phyloP scores from a whole-genome alignment of 92 coral and sea anemone genomes.

The Palythoa grandiflora region DNA sequence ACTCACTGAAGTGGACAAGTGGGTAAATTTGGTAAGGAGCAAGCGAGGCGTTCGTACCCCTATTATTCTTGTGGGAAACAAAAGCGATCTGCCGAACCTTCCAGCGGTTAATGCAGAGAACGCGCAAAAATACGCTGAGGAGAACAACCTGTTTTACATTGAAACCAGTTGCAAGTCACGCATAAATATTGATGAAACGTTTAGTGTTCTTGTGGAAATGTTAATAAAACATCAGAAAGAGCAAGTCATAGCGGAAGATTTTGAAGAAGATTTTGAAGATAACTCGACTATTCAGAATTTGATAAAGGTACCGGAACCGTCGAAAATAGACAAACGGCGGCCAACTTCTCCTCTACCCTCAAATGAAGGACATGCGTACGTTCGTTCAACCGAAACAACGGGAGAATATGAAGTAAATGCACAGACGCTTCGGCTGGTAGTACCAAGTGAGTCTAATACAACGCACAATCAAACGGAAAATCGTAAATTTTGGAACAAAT shows the following conservation, averaged over 20 bases:
- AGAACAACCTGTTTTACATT: conserved; percentile 63
- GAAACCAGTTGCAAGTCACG: conserved; percentile 79
- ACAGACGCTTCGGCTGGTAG: background rate
- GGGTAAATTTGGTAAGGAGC: conserved; percentile 70
- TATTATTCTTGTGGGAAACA: conserved; percentile 84
- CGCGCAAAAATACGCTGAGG: conserved; percentile 11
- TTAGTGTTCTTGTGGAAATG: conserved; percentile 63
- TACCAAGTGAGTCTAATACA: background rate
- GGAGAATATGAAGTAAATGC: background rate
- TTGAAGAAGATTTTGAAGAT: background rate
- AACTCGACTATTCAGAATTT: background rate
- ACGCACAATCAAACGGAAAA: background rate
- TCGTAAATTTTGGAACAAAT: background rate
- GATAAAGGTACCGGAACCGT: background rate
- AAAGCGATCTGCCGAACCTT: conserved; percentile 56
- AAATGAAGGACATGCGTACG: background rate
- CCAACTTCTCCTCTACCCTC: conserved; percentile 2
- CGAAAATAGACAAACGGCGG: background rate
- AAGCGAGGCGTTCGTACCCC: conserved; percentile 42
- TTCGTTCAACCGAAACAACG: background rate
- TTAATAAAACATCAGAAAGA: conserved; percentile 54
- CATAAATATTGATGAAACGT: conserved; percentile 77
- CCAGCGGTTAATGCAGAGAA: background rate
- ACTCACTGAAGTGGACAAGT: conserved; percentile 52
- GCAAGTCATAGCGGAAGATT: background rate